Percentiles rank a stretch among this genome's conserved stretches.
phyloP scores from a whole-genome alignment of 1,140 invertebrate genomes.

The Neuroterus valhalla region DNA sequence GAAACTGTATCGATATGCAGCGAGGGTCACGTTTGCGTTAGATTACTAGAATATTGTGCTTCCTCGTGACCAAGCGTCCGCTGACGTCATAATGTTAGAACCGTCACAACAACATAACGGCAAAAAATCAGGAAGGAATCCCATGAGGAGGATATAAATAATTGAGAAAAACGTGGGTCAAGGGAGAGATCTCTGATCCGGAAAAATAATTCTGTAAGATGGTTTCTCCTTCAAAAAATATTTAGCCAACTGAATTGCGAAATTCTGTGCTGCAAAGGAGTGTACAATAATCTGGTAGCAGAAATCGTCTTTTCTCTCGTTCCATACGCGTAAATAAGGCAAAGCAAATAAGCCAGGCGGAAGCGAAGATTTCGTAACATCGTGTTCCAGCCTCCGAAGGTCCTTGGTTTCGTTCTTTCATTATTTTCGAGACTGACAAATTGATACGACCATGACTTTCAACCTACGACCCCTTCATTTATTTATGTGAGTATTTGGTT shows the following conservation, averaged over 20 bases:
- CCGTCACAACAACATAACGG: neutral
- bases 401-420: constrained; percentile 1
- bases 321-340: constrained; percentile 5
- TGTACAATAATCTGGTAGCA: too few relatives aligned
- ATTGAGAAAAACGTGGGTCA: too few relatives aligned
- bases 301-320: neutral
- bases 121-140: neutral
- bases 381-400: neutral
- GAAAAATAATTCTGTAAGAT: too few relatives aligned
- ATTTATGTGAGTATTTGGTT: neutral
- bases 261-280: too few relatives aligned
- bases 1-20: constrained; percentile 18
- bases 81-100: neutral
- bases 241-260: too few relatives aligned
- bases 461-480: constrained; percentile 14
- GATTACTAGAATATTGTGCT: neutral
- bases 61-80: neutral
- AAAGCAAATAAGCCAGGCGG: constrained; percentile 4
- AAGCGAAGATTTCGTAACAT: neutral
- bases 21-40: constrained; percentile 17
- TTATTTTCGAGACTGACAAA: constrained; percentile 34
- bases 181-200: too few relatives aligned
- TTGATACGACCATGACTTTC: constrained; percentile 34
- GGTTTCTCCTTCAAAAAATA: too few relatives aligned
- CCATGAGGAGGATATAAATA: too few relatives aligned